A percentile compares a stretch with the other conserved stretches of the same genome.
These are phyloP conservation scores for Gymnocheta viridis DNA, from an alignment of 2,888 invertebrate genomes.

Conservation along the genomic window DNA sequence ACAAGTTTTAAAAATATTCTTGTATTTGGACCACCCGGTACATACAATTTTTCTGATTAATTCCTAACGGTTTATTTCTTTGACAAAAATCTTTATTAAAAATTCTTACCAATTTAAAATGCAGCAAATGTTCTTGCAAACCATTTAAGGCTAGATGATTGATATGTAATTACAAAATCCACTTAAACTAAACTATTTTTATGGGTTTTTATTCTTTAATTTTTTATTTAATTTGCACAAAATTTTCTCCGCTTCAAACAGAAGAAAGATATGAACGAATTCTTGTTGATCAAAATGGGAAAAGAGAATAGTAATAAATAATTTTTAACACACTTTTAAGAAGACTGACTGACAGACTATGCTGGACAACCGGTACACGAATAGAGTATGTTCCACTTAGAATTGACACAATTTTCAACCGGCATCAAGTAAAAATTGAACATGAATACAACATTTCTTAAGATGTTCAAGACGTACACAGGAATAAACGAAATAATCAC, in stretches of 20 bases:
- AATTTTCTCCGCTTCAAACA: constrained; percentile 4
- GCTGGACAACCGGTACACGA: constrained; percentile 64
- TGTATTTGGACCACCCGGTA: too few species aligned
- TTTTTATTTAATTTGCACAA: constrained; percentile 26
- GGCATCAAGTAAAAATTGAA: constrained; percentile 46
- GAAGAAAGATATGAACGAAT: constrained; percentile 5
- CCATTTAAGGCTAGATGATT: constrained; percentile 33
- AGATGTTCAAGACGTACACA: constrained; percentile 28
- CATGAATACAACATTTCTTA: constrained; percentile 25
- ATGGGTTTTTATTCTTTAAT: not conserved
- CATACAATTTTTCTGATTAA: too few species aligned
- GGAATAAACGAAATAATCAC: constrained; percentile 49
- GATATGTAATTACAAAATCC: constrained; percentile 30
- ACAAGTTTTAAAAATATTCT: too few species aligned
- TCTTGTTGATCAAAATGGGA: constrained; percentile 13
- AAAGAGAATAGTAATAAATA: constrained; percentile 47
- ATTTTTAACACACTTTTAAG: constrained; percentile 68
- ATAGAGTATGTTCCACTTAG: constrained; percentile 65
- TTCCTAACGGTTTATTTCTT: constrained; percentile 25
- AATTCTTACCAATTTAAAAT: constrained; percentile 40
- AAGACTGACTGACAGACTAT: constrained; percentile 12
- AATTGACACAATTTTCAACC: constrained; percentile 69
- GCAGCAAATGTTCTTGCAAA: constrained; percentile 12
- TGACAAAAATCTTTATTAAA: not conserved
- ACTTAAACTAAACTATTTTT: constrained; percentile 27